phyloP scores from a whole-genome alignment of 2,888 invertebrate species.

The Melipona beecheii region DNA sequence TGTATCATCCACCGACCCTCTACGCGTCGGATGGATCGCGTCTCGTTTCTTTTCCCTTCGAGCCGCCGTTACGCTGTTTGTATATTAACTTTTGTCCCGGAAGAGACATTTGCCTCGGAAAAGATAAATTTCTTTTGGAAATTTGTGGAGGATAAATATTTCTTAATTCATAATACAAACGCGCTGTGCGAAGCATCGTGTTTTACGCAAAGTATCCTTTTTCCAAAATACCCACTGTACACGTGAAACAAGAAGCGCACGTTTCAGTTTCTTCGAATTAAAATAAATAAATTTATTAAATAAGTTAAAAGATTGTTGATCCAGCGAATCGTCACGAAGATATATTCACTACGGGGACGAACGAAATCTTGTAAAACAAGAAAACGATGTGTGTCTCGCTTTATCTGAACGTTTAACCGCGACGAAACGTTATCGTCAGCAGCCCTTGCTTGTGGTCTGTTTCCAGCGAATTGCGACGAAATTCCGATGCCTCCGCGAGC shows the following conservation, averaged over 20 bases:
- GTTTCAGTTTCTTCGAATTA: too few relatives aligned
- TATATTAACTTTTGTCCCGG: neutral
- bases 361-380: neutral
- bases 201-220: too few relatives aligned
- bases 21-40: neutral
- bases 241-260: too few relatives aligned
- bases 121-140: too few relatives aligned
- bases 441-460: neutral
- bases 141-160: too few relatives aligned
- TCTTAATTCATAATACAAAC: neutral
- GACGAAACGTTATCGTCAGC: neutral
- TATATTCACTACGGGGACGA: neutral
- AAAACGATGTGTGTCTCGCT: neutral
- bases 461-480: neutral
- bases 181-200: too few relatives aligned
- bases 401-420: neutral
- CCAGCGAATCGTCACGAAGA: too few relatives aligned
- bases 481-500: neutral
- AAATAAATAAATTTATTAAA: too few relatives aligned
- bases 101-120: neutral
- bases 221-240: too few relatives aligned
- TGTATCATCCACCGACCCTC: slow-evolving; percentile 26
- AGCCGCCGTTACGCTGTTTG: neutral
- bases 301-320: too few relatives aligned
- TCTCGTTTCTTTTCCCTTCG: neutral